Evolutionary conservation across 2,113 vertebrate species (phyloP).

Genomic region (Lonchura striata): DNA sequence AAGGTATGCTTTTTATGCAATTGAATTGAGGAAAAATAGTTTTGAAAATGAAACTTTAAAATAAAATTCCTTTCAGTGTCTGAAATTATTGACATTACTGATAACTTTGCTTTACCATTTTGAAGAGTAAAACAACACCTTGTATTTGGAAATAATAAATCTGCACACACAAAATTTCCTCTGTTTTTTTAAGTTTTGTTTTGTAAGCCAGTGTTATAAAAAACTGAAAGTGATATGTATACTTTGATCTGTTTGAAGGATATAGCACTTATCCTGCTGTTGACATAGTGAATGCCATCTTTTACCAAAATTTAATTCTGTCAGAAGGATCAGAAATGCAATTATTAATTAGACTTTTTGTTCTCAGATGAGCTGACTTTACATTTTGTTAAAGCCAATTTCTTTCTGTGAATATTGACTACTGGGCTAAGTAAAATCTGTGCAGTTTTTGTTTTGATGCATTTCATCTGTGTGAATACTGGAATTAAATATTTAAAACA

Average conservation of each 20-base stretch:
- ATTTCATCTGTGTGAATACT: slow-evolving; percentile 62
- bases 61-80: background rate
- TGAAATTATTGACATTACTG: background rate
- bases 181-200: background rate
- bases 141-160: slow-evolving; percentile 12
- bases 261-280: slow-evolving; percentile 26
- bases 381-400: background rate
- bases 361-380: slow-evolving; percentile 43
- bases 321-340: slow-evolving; percentile 40
- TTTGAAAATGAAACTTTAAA: background rate
- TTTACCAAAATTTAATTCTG: slow-evolving; percentile 10
- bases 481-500: slow-evolving; percentile 41
- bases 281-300: slow-evolving; percentile 21
- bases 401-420: slow-evolving; percentile 44
- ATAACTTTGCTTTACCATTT: background rate
- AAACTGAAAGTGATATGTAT: slow-evolving; percentile 17
- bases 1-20: background rate
- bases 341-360: slow-evolving; percentile 23
- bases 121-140: background rate
- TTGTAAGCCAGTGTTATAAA: background rate
- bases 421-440: slow-evolving; percentile 42
- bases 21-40: background rate
- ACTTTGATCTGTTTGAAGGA: background rate
- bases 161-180: background rate
- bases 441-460: slow-evolving; percentile 39